Base-by-base conservation (phyloP, 2,797 vertebrate species). In the Acanthopagrus latus region DNA sequence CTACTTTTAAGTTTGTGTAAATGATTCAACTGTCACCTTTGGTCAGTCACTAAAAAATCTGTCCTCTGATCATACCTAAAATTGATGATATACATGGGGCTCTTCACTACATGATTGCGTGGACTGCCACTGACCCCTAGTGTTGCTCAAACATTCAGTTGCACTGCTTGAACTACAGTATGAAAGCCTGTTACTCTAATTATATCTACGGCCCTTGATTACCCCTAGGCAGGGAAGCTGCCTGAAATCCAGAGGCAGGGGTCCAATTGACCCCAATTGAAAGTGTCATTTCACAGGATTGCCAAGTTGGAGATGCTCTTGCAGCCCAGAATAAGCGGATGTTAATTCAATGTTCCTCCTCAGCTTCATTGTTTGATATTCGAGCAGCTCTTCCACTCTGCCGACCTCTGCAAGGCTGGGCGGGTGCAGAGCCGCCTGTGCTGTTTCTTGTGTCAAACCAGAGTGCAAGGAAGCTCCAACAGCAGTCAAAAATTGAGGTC, bases 191-290 rank as follows among this genome's bases (percentile, higher is more conserved):
- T 89, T 87, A 88, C 92, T 91, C 88, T 93, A 93, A 95, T 94
- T 94, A 93, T 89, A 92, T 93, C 88, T 81, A 65, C 64, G 71
- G 87, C 85, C 78, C 75, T 81, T 93, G 91, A 94, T 94, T 89
- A 94, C 88, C 94, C 90, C 71, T 44, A 88, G 92, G 94, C 93
- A 87, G 82, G 81, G 83, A 86, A 85, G 87, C 86, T 80, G 90
- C 86, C 89, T 93, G 86, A 91, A 92, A 93, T 94, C 87, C 90
- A 94, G 89, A 93, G 88, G 92, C 92, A 91, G 88, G 87, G 91
- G 91, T 94, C 94, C 92, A 94, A 94, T 94, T 94, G 95, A 95
- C 93, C 94, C 94, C 93, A 95, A 94, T 95, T 95, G 93, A 93
- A 95, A 94, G 92, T 95, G 93, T 94, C 91, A 93, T 94, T 94